phyloP scores from a whole-genome alignment of 2,113 vertebrate genomes.

The Sterrhoptilus dennistouni region DNA sequence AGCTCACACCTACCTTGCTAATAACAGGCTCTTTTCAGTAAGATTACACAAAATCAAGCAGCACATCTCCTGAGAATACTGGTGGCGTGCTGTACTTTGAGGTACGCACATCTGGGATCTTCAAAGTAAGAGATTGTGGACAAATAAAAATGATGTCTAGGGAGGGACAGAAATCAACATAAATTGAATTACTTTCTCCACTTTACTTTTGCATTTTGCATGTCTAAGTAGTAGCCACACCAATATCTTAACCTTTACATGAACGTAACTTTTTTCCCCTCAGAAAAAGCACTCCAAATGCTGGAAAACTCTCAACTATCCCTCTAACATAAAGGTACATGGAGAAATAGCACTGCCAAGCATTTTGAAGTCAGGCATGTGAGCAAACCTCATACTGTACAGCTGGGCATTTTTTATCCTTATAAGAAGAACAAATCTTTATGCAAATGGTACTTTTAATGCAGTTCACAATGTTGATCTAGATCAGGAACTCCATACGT shows the following conservation, averaged over 20 bases:
- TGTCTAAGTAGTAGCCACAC: not conserved
- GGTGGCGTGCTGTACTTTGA: fast-evolving
- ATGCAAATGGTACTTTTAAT: not conserved
- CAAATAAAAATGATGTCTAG: not conserved
- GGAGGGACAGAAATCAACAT: not conserved
- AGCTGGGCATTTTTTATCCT: not conserved
- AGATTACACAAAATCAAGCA: not conserved
- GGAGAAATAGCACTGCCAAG: not conserved
- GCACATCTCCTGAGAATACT: not conserved
- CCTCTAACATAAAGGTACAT: not conserved
- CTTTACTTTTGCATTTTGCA: not conserved
- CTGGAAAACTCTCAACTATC: not conserved
- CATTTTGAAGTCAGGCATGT: not conserved
- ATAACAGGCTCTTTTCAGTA: not conserved
- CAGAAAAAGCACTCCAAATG: not conserved
- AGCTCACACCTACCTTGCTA: not conserved
- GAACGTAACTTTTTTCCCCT: not conserved
- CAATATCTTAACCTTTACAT: not conserved
- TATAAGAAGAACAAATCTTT: not conserved
- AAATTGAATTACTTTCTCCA: not conserved
- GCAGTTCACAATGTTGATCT: not conserved
- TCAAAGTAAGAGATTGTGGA: not conserved
- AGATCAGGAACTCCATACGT: not conserved
- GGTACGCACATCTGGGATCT: fast-evolving
- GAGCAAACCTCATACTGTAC: not conserved